Conservation (phyloP, 2,113 vertebrate genomes). For the Trichechus manatus region DNA sequence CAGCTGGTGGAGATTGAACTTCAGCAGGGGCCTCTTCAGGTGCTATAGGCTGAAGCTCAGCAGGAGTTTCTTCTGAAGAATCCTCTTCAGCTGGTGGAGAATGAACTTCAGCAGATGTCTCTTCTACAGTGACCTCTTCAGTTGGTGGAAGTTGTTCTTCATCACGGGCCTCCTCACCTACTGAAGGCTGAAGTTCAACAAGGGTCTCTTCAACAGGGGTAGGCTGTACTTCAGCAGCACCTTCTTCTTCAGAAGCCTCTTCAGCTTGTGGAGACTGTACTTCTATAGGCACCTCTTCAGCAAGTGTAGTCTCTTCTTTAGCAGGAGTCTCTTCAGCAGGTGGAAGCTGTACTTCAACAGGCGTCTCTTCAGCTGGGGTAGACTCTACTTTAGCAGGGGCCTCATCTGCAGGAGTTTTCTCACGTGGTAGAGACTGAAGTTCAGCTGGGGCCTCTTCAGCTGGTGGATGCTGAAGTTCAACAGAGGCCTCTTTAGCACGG, state of each 20-base stretch:
- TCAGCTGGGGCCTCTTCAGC: not conserved
- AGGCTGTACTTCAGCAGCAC: not conserved
- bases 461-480: not conserved
- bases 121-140: accelerated
- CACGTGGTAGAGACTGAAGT: not conserved
- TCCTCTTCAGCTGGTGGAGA: not conserved
- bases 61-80: not conserved
- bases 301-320: not conserved
- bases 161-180: not conserved
- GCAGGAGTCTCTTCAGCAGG: not conserved
- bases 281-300: not conserved
- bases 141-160: too few species aligned
- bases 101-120: not conserved
- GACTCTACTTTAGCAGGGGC: not conserved
- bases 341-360: not conserved
- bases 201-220: not conserved
- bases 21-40: not conserved
- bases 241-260: not conserved
- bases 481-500: not conserved
- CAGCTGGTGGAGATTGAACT: accelerated
- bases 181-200: not conserved
- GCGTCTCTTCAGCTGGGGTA: not conserved
- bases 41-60: accelerated
- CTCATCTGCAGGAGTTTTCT: not conserved
- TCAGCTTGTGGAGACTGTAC: not conserved